Evolutionary conservation across 2,797 vertebrate species (phyloP), one percentile per base, ranked within the genome.

Genomic region (Corythornis leucogaster): DNA sequence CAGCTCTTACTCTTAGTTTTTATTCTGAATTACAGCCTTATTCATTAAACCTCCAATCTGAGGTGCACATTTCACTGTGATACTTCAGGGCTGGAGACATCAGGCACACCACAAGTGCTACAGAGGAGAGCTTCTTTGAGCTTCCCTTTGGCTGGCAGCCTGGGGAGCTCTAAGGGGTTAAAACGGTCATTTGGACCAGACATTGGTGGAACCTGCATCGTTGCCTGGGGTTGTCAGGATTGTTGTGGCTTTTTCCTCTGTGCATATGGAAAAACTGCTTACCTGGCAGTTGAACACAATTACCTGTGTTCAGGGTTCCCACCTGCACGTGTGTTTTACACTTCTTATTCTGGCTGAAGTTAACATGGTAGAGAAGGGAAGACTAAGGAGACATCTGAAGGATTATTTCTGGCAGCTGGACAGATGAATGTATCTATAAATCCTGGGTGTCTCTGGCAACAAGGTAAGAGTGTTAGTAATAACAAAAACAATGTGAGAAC

Each of bases 11-110:
- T 88, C 46, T 31, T 50, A 8, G 55, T 25, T 89, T 87, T 89
- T 83, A 67, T 63, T 53, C 82, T 86, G 90, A 85, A 89, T 92
- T 83, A 70, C 62, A 76, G 31, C 76, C 87, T 70, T 73, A 69
- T 80, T 95, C 66, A 57, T 80, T 68, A 89, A 79, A 69, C 81
- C 91, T 94, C 71, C 94, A 0, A 55, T 55, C 71, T 46, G 73
- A 88, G 74, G 91, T 77, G 83, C 80, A n/a, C 35, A 4, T 92
- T 95, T 88, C 83, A 51, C 46, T 75, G 33, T 20, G 55, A 21
- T 69, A 18, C 42, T 58, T 14, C 20, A 75, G 85, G 81, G 73
- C 80, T 71, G 68, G 80, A 57, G 92, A 80, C 75, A 40, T 81
- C 86, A 71, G 70, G 55, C 67, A 38, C 12, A 77, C 89, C 83